A percentile compares a stretch with the other conserved stretches of the same genome.
These are phyloP conservation scores for Coreoperca whiteheadi DNA, from an alignment of 2,113 vertebrate genomes.

Conservation along the genomic window DNA sequence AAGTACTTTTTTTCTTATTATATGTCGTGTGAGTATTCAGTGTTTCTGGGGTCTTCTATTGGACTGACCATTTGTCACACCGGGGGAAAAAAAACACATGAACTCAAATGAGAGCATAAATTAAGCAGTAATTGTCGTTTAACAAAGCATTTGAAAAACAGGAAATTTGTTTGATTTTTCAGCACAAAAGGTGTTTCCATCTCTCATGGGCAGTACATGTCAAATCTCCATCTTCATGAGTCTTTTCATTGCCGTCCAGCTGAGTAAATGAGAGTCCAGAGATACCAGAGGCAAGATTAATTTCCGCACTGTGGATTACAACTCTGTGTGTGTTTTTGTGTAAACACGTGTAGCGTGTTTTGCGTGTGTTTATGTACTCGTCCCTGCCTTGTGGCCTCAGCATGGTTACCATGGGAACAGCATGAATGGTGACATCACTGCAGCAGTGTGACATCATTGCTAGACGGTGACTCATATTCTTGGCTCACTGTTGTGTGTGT, in stretches of 20 bases:
- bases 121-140: not conserved
- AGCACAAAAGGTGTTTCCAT: not conserved
- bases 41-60: not conserved
- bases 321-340: not conserved
- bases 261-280: slow-evolving; percentile 25
- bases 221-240: slow-evolving; percentile 16
- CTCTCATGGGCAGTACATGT: not conserved
- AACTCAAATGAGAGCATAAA: not conserved
- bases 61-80: not conserved
- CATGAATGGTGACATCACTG: slow-evolving; percentile 77
- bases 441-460: slow-evolving; percentile 77
- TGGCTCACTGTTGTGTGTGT: slow-evolving; percentile 40
- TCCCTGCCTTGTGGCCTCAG: slow-evolving; percentile 31
- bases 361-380: not conserved
- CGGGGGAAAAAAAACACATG: not conserved
- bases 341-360: too few species aligned
- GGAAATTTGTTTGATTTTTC: not conserved
- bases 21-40: not conserved
- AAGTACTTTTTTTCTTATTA: not conserved
- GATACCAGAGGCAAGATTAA: slow-evolving; percentile 19
- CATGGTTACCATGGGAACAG: slow-evolving; percentile 79
- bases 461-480: slow-evolving; percentile 78
- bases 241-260: slow-evolving; percentile 35
- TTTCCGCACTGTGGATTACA: slow-evolving; percentile 11
- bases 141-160: not conserved